Evolutionary conservation across 2,797 vertebrate genomes (phyloP), one percentile per base, ranked within the genome.

Genomic region (Stomatorhinus walkeri): DNA sequence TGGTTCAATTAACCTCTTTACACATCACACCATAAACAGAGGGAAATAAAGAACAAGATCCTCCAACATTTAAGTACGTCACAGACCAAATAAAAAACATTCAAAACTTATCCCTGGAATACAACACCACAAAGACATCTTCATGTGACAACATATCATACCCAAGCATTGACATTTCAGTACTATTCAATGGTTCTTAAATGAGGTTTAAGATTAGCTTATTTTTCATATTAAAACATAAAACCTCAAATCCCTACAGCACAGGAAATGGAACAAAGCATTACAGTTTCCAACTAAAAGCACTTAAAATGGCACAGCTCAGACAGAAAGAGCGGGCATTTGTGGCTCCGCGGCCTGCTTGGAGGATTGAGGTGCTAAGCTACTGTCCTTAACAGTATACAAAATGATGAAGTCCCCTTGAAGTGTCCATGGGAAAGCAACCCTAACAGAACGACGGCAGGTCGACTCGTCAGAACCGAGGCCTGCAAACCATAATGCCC

Each of bases 1-100:
- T 86, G 93, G 93, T 94, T 94, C 92, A 49, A 40, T 89, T 81
- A 88, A 84, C 87, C 90, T 90, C 87, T 46, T 16, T 10, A 88
- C 85, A 90, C 90, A 88, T 89, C 85, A 84, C 64, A 89, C 76
- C 36, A 61, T 79, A 92, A 48, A 54, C 85, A 85, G 72, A 79
- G 43, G 81, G 10, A 85, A 48, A 49, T 22, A 24, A 85, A 85
- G 4, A 48, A 85, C 9, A 24, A 49, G 83, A 52, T 81, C 76
- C 40, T 81, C 76, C 32, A 36, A 36, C 2, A 14, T 76, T 40
- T 76, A 76, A 76, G 68, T 76, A 76, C 5, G 32, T 16, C 32
- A 43, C 76, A 46, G 19, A 46, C 40, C 40, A 81, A 81, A 81
- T 46, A 81, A 81, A 81, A 81, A 43, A 43, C 76, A 81, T 43